Conservation (phyloP, 2,797 vertebrate genomes). For the Premnoplex brunnescens region DNA sequence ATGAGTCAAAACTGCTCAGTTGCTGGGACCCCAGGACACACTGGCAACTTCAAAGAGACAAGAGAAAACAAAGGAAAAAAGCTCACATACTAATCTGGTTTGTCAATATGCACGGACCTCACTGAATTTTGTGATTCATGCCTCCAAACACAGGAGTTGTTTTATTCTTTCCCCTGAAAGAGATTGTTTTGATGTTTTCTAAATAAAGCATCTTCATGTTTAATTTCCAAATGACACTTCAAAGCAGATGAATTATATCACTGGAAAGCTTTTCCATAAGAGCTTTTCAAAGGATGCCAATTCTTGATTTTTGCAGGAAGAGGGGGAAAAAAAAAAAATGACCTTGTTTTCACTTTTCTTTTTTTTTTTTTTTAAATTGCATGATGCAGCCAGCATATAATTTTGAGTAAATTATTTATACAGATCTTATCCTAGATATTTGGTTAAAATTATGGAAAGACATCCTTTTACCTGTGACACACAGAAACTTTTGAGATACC, state of each 20-base stretch:
- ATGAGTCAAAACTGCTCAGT: not conserved
- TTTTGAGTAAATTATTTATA: not conserved
- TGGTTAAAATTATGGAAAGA: not conserved
- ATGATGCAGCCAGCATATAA: not conserved
- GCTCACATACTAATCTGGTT: not conserved
- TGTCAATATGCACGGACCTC: not conserved
- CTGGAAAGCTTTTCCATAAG: slow-evolving; percentile 25
- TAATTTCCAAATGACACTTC: slow-evolving; percentile 57
- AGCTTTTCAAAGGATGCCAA: slow-evolving; percentile 46
- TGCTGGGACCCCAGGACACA: accelerated
- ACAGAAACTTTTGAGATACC: not conserved
- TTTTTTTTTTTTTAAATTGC: not conserved
- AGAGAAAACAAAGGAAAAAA: not conserved
- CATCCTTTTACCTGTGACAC: not conserved
- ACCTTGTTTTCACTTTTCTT: not conserved
- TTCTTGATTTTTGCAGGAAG: slow-evolving; percentile 9
- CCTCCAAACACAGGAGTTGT: not conserved
- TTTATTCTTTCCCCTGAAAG: not conserved
- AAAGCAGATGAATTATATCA: slow-evolving; percentile 39
- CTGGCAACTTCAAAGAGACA: slow-evolving; percentile 25
- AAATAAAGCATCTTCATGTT: slow-evolving; percentile 47
- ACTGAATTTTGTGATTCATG: slow-evolving; percentile 22
- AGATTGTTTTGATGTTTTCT: slow-evolving; percentile 51
- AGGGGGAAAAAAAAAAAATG: not conserved
- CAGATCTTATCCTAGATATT: not conserved